Conservation (phyloP, 2,113 vertebrate genomes). For the Falco punctatus region DNA sequence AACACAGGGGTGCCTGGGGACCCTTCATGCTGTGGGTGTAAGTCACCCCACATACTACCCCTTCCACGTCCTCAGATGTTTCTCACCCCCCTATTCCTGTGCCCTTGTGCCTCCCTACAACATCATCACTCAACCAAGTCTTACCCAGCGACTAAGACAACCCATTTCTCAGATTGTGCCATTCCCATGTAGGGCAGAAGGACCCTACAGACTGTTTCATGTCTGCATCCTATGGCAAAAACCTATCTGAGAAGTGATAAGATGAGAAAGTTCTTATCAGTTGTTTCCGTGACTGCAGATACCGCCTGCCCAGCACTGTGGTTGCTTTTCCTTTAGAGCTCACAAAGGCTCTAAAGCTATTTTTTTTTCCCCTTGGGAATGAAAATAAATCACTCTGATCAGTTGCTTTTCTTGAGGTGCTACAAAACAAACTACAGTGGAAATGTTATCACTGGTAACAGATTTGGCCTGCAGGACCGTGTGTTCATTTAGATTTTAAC, state of each 20-base stretch:
- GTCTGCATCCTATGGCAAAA: background rate
- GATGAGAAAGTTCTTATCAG: slow-evolving; percentile 27
- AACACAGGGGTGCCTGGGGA: background rate
- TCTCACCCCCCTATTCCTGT: background rate
- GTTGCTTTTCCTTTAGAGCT: background rate
- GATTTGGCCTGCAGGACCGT: slow-evolving; percentile 13
- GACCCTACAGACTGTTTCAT: background rate
- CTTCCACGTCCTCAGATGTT: background rate
- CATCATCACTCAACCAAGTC: background rate
- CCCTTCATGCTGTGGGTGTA: background rate
- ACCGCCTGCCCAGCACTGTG: rapidly evolving
- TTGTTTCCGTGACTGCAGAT: background rate
- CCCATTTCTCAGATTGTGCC: background rate
- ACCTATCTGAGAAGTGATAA: background rate
- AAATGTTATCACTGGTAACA: slow-evolving; percentile 46
- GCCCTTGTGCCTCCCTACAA: background rate
- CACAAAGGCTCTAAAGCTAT: background rate
- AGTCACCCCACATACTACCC: background rate
- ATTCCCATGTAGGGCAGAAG: background rate
- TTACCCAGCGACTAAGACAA: background rate
- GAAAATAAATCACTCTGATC: slow-evolving; percentile 43
- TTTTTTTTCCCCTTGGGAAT: background rate
- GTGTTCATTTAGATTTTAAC: slow-evolving; percentile 26
- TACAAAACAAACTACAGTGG: slow-evolving; percentile 3
- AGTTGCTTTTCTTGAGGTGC: slow-evolving; percentile 18